These are phyloP conservation scores for Orthosia cruda DNA, from an alignment of 2,888 invertebrate genomes.

Conservation along the genomic window DNA sequence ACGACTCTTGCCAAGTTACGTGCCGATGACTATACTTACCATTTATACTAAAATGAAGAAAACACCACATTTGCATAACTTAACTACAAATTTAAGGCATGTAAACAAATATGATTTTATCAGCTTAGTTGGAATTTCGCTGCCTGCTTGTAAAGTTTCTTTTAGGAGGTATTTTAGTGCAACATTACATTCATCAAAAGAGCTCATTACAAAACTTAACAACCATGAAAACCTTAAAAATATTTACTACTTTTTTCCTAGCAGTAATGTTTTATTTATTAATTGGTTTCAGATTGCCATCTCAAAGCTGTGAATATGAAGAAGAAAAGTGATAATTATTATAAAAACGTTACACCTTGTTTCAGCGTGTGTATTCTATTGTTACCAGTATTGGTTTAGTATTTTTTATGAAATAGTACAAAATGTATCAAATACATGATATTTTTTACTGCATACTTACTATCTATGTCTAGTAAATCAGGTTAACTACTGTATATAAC, in stretches of 20 bases:
- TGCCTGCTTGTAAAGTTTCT: background rate
- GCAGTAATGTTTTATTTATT: slow-evolving; percentile 12
- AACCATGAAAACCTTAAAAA: background rate
- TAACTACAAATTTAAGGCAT: background rate
- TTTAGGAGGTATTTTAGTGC: too few species aligned
- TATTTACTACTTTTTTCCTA: background rate
- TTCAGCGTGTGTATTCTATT: background rate
- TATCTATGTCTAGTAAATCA: background rate
- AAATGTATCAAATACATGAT: slow-evolving; percentile 2
- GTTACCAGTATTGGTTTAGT: slow-evolving; percentile 11
- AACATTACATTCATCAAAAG: background rate
- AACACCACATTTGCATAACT: background rate
- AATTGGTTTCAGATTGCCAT: slow-evolving; percentile 67
- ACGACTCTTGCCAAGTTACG: too few species aligned
- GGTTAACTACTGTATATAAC: background rate
- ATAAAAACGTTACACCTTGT: background rate
- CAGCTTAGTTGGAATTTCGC: background rate
- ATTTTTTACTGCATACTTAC: background rate
- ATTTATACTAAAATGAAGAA: background rate
- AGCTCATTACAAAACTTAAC: background rate
- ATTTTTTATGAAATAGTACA: slow-evolving; percentile 19
- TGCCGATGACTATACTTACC: too few species aligned
- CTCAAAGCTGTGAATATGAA: slow-evolving; percentile 61
- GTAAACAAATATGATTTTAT: background rate
- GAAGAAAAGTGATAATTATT: slow-evolving; percentile 25